Evolutionary conservation across 2,888 invertebrate species (phyloP).

Genomic region (Griposia aprilina): DNA sequence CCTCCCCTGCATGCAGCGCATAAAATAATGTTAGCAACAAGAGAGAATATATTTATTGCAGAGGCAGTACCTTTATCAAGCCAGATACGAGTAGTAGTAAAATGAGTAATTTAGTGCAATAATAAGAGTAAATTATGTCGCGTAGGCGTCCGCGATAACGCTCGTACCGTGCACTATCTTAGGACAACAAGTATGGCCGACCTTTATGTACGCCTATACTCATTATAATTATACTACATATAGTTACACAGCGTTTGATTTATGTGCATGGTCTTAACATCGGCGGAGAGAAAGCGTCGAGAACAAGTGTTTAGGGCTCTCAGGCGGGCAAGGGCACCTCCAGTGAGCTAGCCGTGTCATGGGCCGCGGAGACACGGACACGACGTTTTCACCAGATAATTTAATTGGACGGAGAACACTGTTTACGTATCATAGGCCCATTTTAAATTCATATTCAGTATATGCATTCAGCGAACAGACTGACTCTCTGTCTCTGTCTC

Average conservation of each 20-base stretch:
- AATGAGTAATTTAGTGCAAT: constrained; percentile 65
- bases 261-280: constrained; percentile 54
- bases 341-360: constrained; percentile 36
- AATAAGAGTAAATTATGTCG: constrained; percentile 64
- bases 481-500: constrained; percentile 39
- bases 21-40: constrained; percentile 24
- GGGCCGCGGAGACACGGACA: constrained; percentile 15
- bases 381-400: constrained; percentile 32
- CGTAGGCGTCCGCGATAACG: constrained; percentile 63
- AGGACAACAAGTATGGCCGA: constrained; percentile 61
- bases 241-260: constrained; percentile 43
- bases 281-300: constrained; percentile 53
- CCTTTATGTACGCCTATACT: constrained; percentile 45
- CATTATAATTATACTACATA: constrained; percentile 47
- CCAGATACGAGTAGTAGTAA: constrained; percentile 57
- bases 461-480: constrained; percentile 45
- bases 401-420: constrained; percentile 26
- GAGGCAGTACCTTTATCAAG: constrained; percentile 54
- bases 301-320: constrained; percentile 48
- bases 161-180: constrained; percentile 56
- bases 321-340: constrained; percentile 41
- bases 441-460: constrained; percentile 27
- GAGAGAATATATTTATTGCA: constrained; percentile 10
- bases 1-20: constrained; percentile 5
- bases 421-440: constrained; percentile 24